A percentile compares a stretch with the other conserved stretches of the same genome.
phyloP scores from a whole-genome alignment of 2,113 vertebrate genomes.

The Engystomops pustulosus region DNA sequence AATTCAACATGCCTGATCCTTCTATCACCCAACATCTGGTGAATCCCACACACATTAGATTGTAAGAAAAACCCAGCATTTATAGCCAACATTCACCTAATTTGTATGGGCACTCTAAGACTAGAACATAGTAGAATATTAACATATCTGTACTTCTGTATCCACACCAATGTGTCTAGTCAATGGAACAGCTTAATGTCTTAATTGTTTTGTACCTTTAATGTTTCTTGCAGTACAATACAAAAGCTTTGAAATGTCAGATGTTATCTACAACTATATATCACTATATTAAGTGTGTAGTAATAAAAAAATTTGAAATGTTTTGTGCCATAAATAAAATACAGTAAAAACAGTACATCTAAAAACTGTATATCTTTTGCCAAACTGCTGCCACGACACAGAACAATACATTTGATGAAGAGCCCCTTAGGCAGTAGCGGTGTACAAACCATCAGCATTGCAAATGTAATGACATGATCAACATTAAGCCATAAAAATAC shows the following conservation, averaged over 20 bases:
- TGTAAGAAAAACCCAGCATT: too few relatives aligned
- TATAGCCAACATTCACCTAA: too few relatives aligned
- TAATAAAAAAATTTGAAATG: background rate
- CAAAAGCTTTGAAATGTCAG: background rate
- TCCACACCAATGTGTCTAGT: background rate
- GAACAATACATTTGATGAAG: background rate
- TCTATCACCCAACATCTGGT: too few relatives aligned
- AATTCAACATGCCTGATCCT: too few relatives aligned
- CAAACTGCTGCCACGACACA: background rate
- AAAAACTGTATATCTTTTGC: background rate
- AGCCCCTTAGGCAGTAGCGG: too few relatives aligned
- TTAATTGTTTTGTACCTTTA: slow-evolving; percentile 24
- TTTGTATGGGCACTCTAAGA: background rate
- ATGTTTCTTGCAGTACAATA: slow-evolving; percentile 9
- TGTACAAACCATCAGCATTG: background rate
- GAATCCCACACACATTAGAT: too few relatives aligned
- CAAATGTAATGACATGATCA: background rate
- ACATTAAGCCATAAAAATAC: too few relatives aligned
- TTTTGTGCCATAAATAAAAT: background rate
- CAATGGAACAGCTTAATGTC: slow-evolving; percentile 22
- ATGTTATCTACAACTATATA: background rate
- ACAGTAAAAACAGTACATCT: background rate
- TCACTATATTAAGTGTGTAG: background rate
- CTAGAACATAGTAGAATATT: background rate
- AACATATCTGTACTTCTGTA: background rate